These are phyloP conservation scores for Propsilocerus akamusi DNA, from an alignment of 1,140 invertebrate species.

Conservation along the genomic window DNA sequence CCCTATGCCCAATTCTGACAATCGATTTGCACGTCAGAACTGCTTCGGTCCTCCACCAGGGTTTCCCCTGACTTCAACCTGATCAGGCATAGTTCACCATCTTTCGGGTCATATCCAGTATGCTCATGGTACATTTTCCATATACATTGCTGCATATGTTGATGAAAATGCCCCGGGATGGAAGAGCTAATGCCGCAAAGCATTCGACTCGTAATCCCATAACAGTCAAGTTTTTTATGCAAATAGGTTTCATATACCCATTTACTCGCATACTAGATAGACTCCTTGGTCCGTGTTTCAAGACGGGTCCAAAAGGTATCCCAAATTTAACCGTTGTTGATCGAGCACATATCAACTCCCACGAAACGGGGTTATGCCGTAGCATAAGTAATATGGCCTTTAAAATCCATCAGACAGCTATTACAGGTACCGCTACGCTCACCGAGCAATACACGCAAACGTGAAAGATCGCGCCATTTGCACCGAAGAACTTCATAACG, in stretches of 20 bases:
- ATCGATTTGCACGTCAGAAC: slow-evolving; percentile 87
- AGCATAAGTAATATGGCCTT: slow-evolving; percentile 10
- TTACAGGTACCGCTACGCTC: slow-evolving; percentile 5
- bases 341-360: slow-evolving; percentile 9
- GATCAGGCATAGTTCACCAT: slow-evolving; percentile 80
- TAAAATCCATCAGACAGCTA: slow-evolving; percentile 10
- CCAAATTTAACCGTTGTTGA: slow-evolving; percentile 24
- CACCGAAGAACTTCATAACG: slow-evolving; percentile 9
- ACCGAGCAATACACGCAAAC: too few species aligned
- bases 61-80: slow-evolving; percentile 76
- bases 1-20: slow-evolving; percentile 77
- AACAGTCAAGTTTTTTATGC: too few species aligned
- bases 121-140: slow-evolving; percentile 44
- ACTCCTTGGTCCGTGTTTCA: slow-evolving; percentile 90
- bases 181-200: slow-evolving; percentile 9
- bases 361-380: slow-evolving; percentile 9
- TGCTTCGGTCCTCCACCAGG: slow-evolving; percentile 71
- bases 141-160: slow-evolving; percentile 12
- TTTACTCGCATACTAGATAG: slow-evolving; percentile 63
- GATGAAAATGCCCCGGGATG: slow-evolving; percentile 22
- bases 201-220: slow-evolving; percentile 6
- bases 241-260: too few species aligned
- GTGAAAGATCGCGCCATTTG: too few species aligned
- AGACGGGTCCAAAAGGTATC: slow-evolving; percentile 63
- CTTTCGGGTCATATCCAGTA: slow-evolving; percentile 68